phyloP scores from a whole-genome alignment of 2,797 vertebrate genomes.

The Sebastiscus albofasciatus region DNA sequence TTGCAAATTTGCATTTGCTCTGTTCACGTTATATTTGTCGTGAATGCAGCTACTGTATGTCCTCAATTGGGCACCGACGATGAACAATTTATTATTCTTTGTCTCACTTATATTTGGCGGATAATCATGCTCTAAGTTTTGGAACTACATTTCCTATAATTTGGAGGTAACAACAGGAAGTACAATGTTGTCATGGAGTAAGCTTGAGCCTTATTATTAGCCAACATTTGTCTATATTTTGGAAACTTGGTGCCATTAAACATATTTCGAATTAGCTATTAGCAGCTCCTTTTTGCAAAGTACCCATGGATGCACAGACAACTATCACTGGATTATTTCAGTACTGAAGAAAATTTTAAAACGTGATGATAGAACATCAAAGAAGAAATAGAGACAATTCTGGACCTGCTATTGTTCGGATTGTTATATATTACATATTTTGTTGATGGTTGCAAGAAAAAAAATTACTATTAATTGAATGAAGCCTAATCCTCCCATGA shows the following conservation, averaged over 20 bases:
- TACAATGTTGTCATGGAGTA: not conserved
- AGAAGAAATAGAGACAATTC: no score
- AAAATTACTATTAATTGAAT: no score
- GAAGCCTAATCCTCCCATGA: no score
- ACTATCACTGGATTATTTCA: not conserved
- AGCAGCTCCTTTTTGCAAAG: not conserved
- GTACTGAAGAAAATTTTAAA: fast-evolving
- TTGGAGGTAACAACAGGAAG: not conserved
- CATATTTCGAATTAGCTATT: not conserved
- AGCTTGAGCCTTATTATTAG: not conserved
- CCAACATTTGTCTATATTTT: not conserved
- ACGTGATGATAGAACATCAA: not conserved
- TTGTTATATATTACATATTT: no score
- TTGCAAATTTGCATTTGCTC: not conserved
- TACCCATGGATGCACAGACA: not conserved
- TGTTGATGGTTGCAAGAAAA: no score
- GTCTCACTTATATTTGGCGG: not conserved
- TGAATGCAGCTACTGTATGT: not conserved
- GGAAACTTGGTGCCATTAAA: not conserved
- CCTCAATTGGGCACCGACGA: not conserved
- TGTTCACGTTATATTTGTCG: not conserved
- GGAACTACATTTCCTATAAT: not conserved
- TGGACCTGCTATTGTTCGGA: fast-evolving
- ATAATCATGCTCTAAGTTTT: not conserved
- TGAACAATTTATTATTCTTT: not conserved